phyloP scores from a whole-genome alignment of 2,797 vertebrate species.

The Clarias laeviceps region DNA sequence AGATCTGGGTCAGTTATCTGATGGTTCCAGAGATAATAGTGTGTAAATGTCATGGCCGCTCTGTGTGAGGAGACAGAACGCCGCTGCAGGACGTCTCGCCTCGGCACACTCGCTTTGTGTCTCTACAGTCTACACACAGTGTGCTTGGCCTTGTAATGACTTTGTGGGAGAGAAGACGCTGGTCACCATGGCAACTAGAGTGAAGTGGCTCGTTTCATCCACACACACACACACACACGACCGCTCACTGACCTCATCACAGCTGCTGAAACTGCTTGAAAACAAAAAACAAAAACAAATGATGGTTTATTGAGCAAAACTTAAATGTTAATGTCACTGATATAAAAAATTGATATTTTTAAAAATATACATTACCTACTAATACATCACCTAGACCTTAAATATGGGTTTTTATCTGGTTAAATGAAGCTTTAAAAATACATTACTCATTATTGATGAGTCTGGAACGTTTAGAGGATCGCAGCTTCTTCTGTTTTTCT shows the following conservation, averaged over 20 bases:
- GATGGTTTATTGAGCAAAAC: background rate
- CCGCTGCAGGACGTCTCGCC: background rate
- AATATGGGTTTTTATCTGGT: background rate
- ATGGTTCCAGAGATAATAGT: background rate
- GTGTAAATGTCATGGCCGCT: background rate
- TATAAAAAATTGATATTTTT: too few species aligned
- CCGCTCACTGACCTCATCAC: background rate
- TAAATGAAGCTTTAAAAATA: too few species aligned
- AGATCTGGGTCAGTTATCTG: background rate
- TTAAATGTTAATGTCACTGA: background rate
- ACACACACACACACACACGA: constrained; percentile 25
- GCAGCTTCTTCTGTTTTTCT: too few species aligned
- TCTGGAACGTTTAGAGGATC: too few species aligned
- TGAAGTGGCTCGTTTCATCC: constrained; percentile 20
- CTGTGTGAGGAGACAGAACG: background rate
- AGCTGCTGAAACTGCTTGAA: background rate
- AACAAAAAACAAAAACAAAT: background rate
- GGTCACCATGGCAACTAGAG: constrained; percentile 58
- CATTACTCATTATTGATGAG: background rate
- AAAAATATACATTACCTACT: too few species aligned
- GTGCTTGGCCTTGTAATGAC: constrained; percentile 49
- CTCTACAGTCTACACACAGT: constrained; percentile 30
- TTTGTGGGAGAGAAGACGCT: constrained; percentile 43
- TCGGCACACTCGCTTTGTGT: background rate
- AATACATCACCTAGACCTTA: background rate